A percentile compares a stretch with the other conserved stretches of the same genome.
Conservation (phyloP, 2,797 vertebrate genomes). For the Sciaenops ocellatus region DNA sequence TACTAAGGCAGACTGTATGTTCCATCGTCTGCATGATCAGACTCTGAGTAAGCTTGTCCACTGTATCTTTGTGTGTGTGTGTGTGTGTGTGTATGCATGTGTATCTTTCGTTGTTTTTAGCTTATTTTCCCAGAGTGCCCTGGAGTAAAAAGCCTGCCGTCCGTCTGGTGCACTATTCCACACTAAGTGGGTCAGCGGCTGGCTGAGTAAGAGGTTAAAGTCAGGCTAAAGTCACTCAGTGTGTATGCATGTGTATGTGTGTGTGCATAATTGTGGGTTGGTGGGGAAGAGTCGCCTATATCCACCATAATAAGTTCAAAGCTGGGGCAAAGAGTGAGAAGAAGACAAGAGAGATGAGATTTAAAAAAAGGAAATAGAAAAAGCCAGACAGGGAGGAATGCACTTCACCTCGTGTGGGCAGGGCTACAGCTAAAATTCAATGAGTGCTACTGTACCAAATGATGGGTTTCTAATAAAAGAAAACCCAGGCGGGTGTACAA, state of each 20-base stretch:
- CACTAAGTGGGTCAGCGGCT: conserved; percentile 79
- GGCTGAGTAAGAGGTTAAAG: conserved; percentile 74
- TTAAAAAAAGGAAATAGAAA: conserved; percentile 54
- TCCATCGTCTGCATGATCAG: conserved; percentile 43
- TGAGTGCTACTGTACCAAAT: conserved; percentile 41
- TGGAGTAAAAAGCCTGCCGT: conserved; percentile 66
- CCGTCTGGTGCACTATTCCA: conserved; percentile 71
- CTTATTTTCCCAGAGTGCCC: conserved; percentile 71
- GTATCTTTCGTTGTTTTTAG: conserved; percentile 67
- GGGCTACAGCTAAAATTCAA: conserved; percentile 26
- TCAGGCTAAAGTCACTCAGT: conserved; percentile 67
- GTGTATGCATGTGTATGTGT: conserved; percentile 14
- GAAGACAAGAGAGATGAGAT: conserved; percentile 29
- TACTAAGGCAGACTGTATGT: conserved; percentile 1
- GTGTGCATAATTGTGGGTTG: conserved; percentile 22
- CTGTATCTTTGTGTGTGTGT: conserved; percentile 6
- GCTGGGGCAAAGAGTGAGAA: conserved; percentile 54
- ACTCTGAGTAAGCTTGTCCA: conserved; percentile 44
- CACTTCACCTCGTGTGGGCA: conserved; percentile 33
- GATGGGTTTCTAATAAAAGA: conserved; percentile 54
- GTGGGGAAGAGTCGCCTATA: conserved; percentile 35
- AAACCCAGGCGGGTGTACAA: conserved; percentile 37
- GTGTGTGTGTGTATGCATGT: conserved; percentile 7
- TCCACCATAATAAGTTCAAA: conserved; percentile 66
- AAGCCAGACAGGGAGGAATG: conserved; percentile 64